Base-by-base conservation (phyloP, 2,888 invertebrate species). In the Timandra comae region DNA sequence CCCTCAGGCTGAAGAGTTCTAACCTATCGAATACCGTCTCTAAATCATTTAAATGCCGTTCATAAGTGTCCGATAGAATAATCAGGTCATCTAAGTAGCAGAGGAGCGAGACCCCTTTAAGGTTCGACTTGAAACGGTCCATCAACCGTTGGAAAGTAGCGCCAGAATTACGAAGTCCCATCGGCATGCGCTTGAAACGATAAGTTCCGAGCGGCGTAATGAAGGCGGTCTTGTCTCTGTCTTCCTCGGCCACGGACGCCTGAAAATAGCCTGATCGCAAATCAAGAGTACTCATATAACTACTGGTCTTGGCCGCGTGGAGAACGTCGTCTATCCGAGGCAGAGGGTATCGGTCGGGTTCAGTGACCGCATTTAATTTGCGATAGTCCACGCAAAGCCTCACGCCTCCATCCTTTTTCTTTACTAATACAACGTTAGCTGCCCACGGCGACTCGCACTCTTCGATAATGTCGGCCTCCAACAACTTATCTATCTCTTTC, bases 341-440 rank as follows among this genome's bases (percentile, higher is more conserved):
- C n/a, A n/a, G n/a, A 1, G 30, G 28, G 20, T 63, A 56, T 45
- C 46, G 16, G 48, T 53, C 48, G 12, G 54, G 36, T 3, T 23
- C 29, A 0, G 58, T 60, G 2, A 55, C 39, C 0, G 41, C 29
- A 24, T 56, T 54, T 0, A 67, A 31, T 64, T 44, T 16, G 16
- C 30, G n/a, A 25, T 68, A 72, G 29, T 71, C 67, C 0, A 69
- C 39, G 33, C 73, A 69, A 2, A 70, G 30, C 22, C 67, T 35
- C 0, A 49, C 35, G 8, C 30, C 36, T 3, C 59, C 62, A 33
- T 56, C 47, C 21, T 49, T 55, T 28, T 70, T 73, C 0, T 59
- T 59, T 1, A 70, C 56, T 27, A 71, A 7, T 10, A 24, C 10
- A 5, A 10, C 10, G 6, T 3, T 8, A 10, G 24, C 1, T 8